Percentiles rank a stretch among this genome's conserved stretches.
These are phyloP conservation scores for Drosophila neocordata DNA, from an alignment of 1,140 invertebrate genomes.

Conservation along the genomic window DNA sequence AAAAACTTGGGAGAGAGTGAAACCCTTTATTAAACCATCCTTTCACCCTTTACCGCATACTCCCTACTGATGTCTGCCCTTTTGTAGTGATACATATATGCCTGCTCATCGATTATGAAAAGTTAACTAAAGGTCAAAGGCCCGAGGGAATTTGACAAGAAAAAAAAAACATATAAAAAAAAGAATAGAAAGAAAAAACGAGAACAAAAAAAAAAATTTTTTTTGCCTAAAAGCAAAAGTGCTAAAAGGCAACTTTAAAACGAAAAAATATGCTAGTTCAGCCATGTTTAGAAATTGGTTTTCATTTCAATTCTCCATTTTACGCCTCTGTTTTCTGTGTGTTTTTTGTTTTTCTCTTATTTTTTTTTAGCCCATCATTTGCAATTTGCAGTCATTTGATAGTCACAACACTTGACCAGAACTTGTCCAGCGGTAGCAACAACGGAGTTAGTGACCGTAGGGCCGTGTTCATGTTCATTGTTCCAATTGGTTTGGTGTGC, in stretches of 20 bases:
- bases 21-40: neutral
- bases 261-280: constrained; percentile 7
- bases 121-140: constrained; percentile 11
- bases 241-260: constrained; percentile 7
- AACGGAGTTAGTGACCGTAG: neutral
- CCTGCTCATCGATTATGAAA: constrained; percentile 10
- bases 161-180: neutral
- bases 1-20: neutral
- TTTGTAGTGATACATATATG: constrained; percentile 2
- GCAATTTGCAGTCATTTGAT: constrained; percentile 10
- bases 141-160: constrained; percentile 1
- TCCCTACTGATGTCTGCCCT: neutral
- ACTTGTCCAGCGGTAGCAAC: neutral
- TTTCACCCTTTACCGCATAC: too few species aligned
- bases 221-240: neutral
- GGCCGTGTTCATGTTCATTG: neutral
- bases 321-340: neutral
- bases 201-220: neutral
- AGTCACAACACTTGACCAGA: constrained; percentile 11
- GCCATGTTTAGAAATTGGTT: constrained; percentile 1
- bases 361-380: neutral
- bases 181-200: neutral
- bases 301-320: neutral
- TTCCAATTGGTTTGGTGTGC: constrained; percentile 1
- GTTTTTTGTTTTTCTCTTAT: neutral